A percentile compares a stretch with the other conserved stretches of the same genome.
phyloP scores from a whole-genome alignment of 2,113 vertebrate genomes.

The Takifugu bimaculatus region DNA sequence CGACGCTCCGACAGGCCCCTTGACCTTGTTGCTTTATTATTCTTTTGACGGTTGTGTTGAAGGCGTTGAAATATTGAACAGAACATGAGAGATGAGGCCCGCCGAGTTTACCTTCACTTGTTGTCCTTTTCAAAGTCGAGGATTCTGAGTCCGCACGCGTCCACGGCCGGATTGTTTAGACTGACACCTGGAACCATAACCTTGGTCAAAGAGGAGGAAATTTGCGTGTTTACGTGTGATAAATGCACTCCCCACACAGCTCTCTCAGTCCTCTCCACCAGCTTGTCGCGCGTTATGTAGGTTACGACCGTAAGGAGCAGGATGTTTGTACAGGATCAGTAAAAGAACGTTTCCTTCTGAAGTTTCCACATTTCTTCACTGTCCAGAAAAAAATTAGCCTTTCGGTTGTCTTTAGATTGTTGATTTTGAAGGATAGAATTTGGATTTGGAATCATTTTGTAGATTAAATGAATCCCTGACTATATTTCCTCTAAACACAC shows the following conservation, averaged over 20 bases:
- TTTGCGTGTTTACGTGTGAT: constrained; percentile 71
- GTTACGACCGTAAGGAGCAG: background rate
- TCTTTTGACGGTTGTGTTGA: constrained; percentile 77
- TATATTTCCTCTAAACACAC: too few relatives aligned
- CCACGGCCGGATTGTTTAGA: constrained; percentile 83
- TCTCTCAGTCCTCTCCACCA: constrained; percentile 45
- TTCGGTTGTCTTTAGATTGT: too few relatives aligned
- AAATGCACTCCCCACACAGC: constrained; percentile 70
- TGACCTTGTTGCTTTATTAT: constrained; percentile 81
- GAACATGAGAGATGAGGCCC: constrained; percentile 79
- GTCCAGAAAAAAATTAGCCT: too few relatives aligned
- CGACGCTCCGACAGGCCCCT: constrained; percentile 79
- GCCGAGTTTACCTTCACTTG: constrained; percentile 65
- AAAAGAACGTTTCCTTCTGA: too few relatives aligned
- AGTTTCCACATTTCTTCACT: too few relatives aligned
- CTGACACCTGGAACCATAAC: constrained; percentile 80
- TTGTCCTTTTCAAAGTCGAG: constrained; percentile 44
- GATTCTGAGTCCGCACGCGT: constrained; percentile 75
- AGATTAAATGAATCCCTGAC: too few relatives aligned
- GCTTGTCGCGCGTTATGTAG: constrained; percentile 17
- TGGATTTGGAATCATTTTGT: too few relatives aligned
- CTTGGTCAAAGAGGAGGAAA: constrained; percentile 74
- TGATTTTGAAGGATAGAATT: too few relatives aligned
- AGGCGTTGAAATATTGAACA: constrained; percentile 84
- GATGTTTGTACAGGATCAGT: too few relatives aligned